A percentile compares a stretch with the other conserved stretches of the same genome.
phyloP scores from a whole-genome alignment of 1,140 invertebrate species.

The Drosophila seguyi region DNA sequence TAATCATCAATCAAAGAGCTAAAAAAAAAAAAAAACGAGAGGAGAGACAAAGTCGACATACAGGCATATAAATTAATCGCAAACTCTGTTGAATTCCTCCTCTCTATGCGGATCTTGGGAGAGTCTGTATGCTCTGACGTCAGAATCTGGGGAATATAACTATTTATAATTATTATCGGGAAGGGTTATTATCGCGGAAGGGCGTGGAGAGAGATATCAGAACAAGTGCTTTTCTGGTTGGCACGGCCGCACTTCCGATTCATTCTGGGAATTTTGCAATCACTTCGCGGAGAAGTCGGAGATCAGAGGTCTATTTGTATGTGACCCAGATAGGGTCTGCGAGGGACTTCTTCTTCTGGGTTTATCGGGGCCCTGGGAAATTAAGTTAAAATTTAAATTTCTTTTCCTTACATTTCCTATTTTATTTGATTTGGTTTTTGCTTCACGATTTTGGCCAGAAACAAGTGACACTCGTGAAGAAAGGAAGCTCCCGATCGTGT shows the following conservation, averaged over 20 bases:
- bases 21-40: slow-evolving; percentile 19
- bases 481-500: slow-evolving; percentile 54
- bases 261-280: slow-evolving; percentile 21
- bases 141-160: neutral
- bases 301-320: slow-evolving; percentile 9
- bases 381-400: neutral
- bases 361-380: slow-evolving; percentile 5
- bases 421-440: neutral
- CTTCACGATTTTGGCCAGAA: slow-evolving; percentile 32
- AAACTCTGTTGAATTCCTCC: neutral
- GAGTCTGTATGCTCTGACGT: slow-evolving; percentile 27
- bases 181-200: neutral
- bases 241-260: neutral
- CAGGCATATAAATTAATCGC: slow-evolving; percentile 76
- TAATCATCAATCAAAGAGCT: slow-evolving; percentile 78
- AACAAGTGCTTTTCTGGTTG: slow-evolving; percentile 2
- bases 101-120: slow-evolving; percentile 33
- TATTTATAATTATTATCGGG: slow-evolving; percentile 1
- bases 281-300: slow-evolving; percentile 6
- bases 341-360: neutral
- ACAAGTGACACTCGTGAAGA: slow-evolving; percentile 52
- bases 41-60: slow-evolving; percentile 19
- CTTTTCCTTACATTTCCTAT: neutral
- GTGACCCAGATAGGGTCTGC: neutral
- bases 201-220: slow-evolving; percentile 9